Conservation (phyloP, 2,113 vertebrate genomes). For the Microcebus lehilahytsara region DNA sequence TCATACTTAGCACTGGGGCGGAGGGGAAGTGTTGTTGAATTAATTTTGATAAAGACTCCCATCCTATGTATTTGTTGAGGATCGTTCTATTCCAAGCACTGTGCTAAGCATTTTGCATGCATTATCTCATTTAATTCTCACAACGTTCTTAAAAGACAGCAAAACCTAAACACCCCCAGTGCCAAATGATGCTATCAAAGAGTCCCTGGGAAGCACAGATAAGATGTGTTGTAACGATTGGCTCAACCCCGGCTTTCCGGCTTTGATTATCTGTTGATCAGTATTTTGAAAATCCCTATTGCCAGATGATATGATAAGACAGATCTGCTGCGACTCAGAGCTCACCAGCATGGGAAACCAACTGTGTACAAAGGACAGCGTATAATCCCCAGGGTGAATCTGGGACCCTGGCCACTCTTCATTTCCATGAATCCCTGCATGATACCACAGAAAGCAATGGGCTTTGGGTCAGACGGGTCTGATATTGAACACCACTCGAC, state of each 20-base stretch:
- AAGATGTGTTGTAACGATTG: neutral
- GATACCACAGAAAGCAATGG: neutral
- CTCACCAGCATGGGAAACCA: neutral
- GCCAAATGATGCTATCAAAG: neutral
- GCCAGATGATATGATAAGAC: neutral
- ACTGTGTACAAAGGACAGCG: neutral
- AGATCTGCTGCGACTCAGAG: neutral
- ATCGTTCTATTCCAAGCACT: neutral
- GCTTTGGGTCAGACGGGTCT: neutral
- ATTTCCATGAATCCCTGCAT: neutral
- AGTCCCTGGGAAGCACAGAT: neutral
- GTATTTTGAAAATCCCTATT: neutral
- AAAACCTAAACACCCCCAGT: neutral
- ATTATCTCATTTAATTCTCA: conserved; percentile 35
- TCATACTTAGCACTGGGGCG: neutral
- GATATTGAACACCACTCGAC: rapidly evolving
- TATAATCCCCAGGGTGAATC: neutral
- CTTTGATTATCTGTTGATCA: neutral
- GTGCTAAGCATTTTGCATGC: neutral
- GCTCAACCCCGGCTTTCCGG: neutral
- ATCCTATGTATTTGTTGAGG: neutral
- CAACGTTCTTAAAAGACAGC: neutral
- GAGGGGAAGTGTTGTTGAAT: neutral
- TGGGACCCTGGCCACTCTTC: neutral
- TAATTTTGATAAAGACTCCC: neutral